These are phyloP conservation scores for Meriones unguiculatus DNA, from an alignment of 2,113 vertebrate genomes.

Conservation along the genomic window DNA sequence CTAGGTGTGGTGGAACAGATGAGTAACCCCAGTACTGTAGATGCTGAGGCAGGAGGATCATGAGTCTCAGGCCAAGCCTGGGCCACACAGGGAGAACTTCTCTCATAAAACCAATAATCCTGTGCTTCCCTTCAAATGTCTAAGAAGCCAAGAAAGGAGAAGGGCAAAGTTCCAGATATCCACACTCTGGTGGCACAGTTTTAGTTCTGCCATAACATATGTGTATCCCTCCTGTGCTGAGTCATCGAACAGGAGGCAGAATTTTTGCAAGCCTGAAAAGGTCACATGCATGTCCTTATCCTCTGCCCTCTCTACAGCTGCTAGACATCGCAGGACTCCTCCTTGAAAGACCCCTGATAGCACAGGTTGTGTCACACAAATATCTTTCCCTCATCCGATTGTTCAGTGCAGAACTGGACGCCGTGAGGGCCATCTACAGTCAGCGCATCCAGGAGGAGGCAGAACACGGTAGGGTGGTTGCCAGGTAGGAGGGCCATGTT, in stretches of 20 bases:
- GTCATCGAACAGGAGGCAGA: neutral
- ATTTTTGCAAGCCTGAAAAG: neutral
- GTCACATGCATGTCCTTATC: neutral
- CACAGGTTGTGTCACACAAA: slow-evolving; percentile 85
- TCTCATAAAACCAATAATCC: neutral
- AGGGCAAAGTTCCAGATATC: neutral
- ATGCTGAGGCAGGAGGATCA: neutral
- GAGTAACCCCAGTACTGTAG: neutral
- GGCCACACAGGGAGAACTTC: neutral
- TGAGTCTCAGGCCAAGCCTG: neutral
- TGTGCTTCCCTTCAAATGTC: too few relatives aligned
- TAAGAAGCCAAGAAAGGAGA: neutral
- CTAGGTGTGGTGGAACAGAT: neutral
- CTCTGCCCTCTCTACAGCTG: slow-evolving; percentile 86
- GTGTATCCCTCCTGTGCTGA: neutral
- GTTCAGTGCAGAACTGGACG: slow-evolving; percentile 91
- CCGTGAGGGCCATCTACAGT: slow-evolving; percentile 88
- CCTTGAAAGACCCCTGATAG: slow-evolving; percentile 91
- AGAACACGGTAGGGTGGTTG: slow-evolving; percentile 87
- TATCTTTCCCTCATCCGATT: slow-evolving; percentile 88
- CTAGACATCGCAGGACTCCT: slow-evolving; percentile 93
- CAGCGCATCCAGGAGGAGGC: slow-evolving; percentile 84
- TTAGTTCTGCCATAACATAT: neutral
- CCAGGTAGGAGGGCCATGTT: neutral
- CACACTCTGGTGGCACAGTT: neutral